Conservation (phyloP, 2,113 vertebrate genomes). For the Leptobrachium ailaonicum region DNA sequence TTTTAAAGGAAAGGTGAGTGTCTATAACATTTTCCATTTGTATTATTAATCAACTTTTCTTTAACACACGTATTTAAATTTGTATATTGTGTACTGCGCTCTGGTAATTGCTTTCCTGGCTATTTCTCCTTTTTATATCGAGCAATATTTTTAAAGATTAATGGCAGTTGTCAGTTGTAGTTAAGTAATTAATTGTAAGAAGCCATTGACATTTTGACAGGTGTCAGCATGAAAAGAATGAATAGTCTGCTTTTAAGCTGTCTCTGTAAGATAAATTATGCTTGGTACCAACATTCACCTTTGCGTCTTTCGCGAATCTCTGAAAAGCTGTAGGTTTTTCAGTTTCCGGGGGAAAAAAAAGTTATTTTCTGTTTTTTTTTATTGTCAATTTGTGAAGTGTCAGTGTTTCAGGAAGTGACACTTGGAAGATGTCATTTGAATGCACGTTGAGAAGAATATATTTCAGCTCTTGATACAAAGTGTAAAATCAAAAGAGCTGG, state of each 20-base stretch:
- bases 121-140: neutral
- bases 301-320: neutral
- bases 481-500: too few relatives aligned
- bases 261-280: constrained; percentile 20
- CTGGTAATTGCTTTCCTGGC: neutral
- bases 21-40: too few relatives aligned
- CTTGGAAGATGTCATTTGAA: neutral
- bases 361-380: neutral
- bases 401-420: neutral
- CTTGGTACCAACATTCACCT: constrained; percentile 4
- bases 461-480: too few relatives aligned
- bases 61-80: too few relatives aligned
- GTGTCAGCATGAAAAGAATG: constrained; percentile 20
- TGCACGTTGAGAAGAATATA: neutral
- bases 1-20: too few relatives aligned
- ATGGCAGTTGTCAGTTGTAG: constrained; percentile 25
- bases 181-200: constrained; percentile 31
- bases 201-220: constrained; percentile 19
- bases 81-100: too few relatives aligned
- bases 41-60: too few relatives aligned
- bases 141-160: constrained; percentile 8
- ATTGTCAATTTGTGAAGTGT: neutral
- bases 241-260: constrained; percentile 12
- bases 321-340: neutral
- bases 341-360: neutral